Evolutionary conservation across 2,113 vertebrate genomes (phyloP).

Genomic region (Crocuta crocuta): DNA sequence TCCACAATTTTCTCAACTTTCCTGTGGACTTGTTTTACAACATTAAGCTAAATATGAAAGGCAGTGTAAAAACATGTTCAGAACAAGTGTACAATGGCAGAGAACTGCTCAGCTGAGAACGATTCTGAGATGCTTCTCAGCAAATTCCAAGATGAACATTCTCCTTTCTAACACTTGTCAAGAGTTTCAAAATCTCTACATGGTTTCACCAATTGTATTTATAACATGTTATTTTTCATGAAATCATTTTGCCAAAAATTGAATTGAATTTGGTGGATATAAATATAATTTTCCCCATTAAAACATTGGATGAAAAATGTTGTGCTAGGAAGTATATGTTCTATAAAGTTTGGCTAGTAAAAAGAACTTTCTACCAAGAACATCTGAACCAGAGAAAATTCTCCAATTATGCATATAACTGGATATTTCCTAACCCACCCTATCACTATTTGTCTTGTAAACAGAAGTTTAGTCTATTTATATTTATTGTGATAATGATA

Average conservation of each 20-base stretch:
- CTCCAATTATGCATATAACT: neutral
- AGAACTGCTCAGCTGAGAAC: neutral
- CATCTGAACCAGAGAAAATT: neutral
- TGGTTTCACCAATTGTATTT: conserved; percentile 59
- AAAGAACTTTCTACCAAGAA: conserved; percentile 49
- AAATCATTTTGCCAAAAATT: conserved; percentile 64
- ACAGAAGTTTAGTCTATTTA: conserved; percentile 9
- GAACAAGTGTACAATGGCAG: neutral
- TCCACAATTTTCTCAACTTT: conserved; percentile 5
- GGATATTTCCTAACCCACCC: neutral
- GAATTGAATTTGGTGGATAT: conserved; percentile 46
- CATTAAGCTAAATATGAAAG: conserved; percentile 3
- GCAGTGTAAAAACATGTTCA: neutral
- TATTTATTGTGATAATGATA: conserved; percentile 35
- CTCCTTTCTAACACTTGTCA: conserved; percentile 41
- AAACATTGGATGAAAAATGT: conserved; percentile 55
- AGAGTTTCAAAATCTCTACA: conserved; percentile 36
- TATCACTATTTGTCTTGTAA: neutral
- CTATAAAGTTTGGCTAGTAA: conserved; percentile 35
- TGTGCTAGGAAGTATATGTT: neutral
- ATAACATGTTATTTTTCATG: conserved; percentile 47
- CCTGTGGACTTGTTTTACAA: neutral
- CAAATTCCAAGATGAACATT: conserved; percentile 31
- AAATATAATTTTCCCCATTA: conserved; percentile 66
- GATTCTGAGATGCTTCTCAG: neutral